phyloP scores from a whole-genome alignment of 2,113 vertebrate genomes.

The Fregata magnificens region DNA sequence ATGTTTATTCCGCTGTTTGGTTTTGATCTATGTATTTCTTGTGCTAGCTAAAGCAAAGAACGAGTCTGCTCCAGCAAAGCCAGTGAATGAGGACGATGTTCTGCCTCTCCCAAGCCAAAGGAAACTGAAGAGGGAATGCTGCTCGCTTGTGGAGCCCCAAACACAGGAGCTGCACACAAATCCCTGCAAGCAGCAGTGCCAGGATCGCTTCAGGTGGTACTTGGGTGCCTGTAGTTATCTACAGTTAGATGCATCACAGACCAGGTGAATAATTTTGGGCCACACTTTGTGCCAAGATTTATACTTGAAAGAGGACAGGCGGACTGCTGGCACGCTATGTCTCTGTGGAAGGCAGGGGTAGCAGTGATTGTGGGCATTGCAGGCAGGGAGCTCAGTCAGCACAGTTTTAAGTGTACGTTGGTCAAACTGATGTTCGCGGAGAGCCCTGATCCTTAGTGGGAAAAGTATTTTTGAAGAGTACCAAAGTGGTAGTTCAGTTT shows the following conservation, averaged over 20 bases:
- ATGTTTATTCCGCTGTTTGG: neutral
- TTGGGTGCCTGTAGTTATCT: neutral
- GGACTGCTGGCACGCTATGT: neutral
- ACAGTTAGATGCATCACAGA: neutral
- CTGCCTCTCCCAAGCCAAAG: neutral
- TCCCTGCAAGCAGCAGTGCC: neutral
- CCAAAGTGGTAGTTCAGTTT: neutral
- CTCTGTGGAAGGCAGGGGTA: neutral
- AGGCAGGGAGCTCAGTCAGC: neutral
- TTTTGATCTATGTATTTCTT: neutral
- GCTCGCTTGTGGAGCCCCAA: neutral
- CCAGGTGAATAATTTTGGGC: neutral
- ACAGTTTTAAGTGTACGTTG: fast-evolving
- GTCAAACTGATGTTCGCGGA: neutral
- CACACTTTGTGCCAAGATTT: neutral
- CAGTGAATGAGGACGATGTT: neutral
- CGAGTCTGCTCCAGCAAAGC: neutral
- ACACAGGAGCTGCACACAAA: neutral
- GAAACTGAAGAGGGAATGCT: neutral
- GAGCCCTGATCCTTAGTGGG: neutral
- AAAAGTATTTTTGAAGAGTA: neutral
- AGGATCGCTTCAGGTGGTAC: neutral
- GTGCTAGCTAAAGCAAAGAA: neutral
- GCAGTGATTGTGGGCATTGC: neutral
- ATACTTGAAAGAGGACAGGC: neutral